phyloP scores from a whole-genome alignment of 2,797 vertebrate species.

The Echeneis naucrates region DNA sequence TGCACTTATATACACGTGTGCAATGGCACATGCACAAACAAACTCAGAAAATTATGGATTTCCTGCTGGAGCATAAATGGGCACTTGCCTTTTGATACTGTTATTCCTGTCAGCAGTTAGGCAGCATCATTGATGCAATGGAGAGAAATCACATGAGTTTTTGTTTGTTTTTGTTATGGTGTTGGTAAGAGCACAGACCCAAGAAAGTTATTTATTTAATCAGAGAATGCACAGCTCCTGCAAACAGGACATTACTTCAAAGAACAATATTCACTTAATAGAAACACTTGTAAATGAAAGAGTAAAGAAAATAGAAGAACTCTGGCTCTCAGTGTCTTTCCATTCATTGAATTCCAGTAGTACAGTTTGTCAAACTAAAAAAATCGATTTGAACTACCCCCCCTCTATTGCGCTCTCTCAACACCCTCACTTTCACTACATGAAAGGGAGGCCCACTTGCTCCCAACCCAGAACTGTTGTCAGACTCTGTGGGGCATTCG shows the following conservation, averaged over 20 bases:
- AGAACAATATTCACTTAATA: slow-evolving; percentile 74
- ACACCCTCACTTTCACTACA: slow-evolving; percentile 44
- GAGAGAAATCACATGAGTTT: slow-evolving; percentile 70
- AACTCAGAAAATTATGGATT: slow-evolving; percentile 62
- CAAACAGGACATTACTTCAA: slow-evolving; percentile 58
- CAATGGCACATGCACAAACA: slow-evolving; percentile 31
- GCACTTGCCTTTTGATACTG: slow-evolving; percentile 74
- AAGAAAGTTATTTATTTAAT: slow-evolving; percentile 68
- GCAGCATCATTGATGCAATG: slow-evolving; percentile 75
- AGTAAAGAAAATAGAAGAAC: slow-evolving; percentile 63
- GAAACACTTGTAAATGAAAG: slow-evolving; percentile 72
- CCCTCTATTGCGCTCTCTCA: slow-evolving; percentile 12
- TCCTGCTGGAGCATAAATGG: slow-evolving; percentile 68
- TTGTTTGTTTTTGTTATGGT: slow-evolving; percentile 71
- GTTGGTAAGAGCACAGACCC: slow-evolving; percentile 63
- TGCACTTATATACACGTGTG: slow-evolving; percentile 1
- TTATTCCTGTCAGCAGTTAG: slow-evolving; percentile 68
- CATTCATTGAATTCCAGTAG: slow-evolving; percentile 50
- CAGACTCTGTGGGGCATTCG: slow-evolving; percentile 48
- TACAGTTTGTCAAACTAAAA: slow-evolving; percentile 70
- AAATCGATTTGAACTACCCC: slow-evolving; percentile 71
- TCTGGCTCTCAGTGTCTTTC: slow-evolving; percentile 74
- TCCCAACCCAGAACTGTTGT: slow-evolving; percentile 25
- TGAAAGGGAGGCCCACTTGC: slow-evolving; percentile 20
- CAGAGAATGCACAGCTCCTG: slow-evolving; percentile 47